Percentiles rank a stretch among this genome's conserved stretches.
Conservation (phyloP, 37 sponge, comb jelly and placozoan species). For the Cladorhizidae sp. region DNA sequence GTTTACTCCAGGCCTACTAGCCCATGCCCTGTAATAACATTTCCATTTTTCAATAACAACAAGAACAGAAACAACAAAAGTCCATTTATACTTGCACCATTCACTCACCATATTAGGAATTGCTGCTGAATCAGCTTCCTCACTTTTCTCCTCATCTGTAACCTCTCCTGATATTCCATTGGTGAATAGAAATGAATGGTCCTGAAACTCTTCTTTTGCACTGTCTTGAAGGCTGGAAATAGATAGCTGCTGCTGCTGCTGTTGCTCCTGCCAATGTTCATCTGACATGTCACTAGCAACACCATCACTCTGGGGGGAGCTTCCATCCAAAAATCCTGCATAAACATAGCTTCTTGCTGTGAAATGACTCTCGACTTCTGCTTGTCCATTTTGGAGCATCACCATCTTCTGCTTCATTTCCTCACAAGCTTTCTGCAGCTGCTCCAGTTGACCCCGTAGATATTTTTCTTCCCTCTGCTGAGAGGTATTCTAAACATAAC, state of each 20-base stretch:
- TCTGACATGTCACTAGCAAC: background rate
- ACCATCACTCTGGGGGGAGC: background rate
- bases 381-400: conserved; percentile 1
- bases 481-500: conserved; percentile 6
- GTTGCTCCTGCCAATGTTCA: background rate
- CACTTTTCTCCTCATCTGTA: no score
- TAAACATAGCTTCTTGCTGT: conserved; percentile 1
- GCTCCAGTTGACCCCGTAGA: background rate
- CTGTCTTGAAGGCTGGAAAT: background rate
- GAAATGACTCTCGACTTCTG: background rate
- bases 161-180: no score
- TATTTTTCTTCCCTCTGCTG: background rate
- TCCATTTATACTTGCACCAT: no score
- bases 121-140: no score
- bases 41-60: no score
- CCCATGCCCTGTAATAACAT: no score
- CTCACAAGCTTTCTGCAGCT: conserved; percentile 1
- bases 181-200: no score
- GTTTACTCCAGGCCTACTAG: no score
- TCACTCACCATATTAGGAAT: no score
- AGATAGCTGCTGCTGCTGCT: background rate
- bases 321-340: background rate
- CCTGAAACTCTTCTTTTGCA: no score
- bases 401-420: conserved; percentile 6
- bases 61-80: no score